phyloP scores from a whole-genome alignment of 2,888 invertebrate species.

The Cephonodes hylas region DNA sequence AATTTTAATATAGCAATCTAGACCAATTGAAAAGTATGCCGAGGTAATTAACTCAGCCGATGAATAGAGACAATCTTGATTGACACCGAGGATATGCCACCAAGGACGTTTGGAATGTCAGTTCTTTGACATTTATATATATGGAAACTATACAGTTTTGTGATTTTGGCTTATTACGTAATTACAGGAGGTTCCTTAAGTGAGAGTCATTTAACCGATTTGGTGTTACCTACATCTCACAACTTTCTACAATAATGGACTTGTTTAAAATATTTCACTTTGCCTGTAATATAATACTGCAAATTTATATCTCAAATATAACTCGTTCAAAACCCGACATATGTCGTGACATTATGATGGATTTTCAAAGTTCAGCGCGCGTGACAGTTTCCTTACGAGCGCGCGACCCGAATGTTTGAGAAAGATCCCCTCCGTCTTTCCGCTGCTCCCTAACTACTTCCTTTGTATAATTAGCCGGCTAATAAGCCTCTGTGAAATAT shows the following conservation, averaged over 20 bases:
- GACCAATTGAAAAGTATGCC: slow-evolving; percentile 15
- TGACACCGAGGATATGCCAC: not conserved
- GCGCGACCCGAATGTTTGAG: slow-evolving; percentile 18
- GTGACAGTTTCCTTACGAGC: slow-evolving; percentile 6
- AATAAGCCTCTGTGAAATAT: slow-evolving; percentile 71
- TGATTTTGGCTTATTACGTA: too few relatives aligned
- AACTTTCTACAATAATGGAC: too few relatives aligned
- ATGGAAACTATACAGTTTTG: too few relatives aligned
- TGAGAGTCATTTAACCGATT: too few relatives aligned
- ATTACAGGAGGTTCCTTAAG: too few relatives aligned
- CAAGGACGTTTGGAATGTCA: not conserved
- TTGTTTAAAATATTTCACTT: too few relatives aligned
- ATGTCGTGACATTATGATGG: not conserved
- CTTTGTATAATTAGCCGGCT: slow-evolving; percentile 74
- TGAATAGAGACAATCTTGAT: slow-evolving; percentile 9
- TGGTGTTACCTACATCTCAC: too few relatives aligned
- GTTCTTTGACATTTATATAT: not conserved
- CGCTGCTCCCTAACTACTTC: slow-evolving; percentile 57
- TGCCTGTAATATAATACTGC: not conserved
- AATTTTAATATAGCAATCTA: slow-evolving; percentile 9
- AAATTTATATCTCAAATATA: not conserved
- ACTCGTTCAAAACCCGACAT: not conserved
- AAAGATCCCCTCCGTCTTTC: slow-evolving; percentile 36
- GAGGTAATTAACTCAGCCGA: slow-evolving; percentile 2
- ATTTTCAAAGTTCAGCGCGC: slow-evolving; percentile 16